phyloP scores from a whole-genome alignment of 1,140 invertebrate species.

The Zophobas morio region DNA sequence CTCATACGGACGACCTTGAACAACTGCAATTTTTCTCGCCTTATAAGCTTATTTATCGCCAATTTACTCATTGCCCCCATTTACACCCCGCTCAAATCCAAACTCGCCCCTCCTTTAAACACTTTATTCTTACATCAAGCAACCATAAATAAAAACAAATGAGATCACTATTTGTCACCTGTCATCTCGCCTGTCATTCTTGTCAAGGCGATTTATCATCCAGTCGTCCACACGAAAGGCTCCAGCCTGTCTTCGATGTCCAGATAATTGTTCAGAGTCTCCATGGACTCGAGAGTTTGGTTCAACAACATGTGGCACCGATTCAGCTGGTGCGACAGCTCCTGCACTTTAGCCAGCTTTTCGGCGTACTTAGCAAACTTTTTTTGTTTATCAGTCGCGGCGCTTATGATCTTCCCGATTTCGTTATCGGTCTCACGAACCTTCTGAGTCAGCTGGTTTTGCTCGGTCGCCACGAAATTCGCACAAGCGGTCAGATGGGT shows the following conservation, averaged over 20 bases:
- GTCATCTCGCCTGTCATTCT: too few relatives aligned
- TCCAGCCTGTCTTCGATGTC: conserved; percentile 88
- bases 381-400: conserved; percentile 86
- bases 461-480: conserved; percentile 80
- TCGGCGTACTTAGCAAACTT: conserved; percentile 88
- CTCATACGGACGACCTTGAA: conserved; percentile 6
- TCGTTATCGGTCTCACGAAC: conserved; percentile 86
- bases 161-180: conserved; percentile 23
- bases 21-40: conserved; percentile 1
- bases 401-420: conserved; percentile 78
- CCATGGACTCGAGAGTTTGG: conserved; percentile 87
- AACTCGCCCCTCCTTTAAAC: neutral
- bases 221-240: conserved; percentile 92
- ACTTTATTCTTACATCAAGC: neutral
- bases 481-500: conserved; percentile 82
- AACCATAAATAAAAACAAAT: conserved; percentile 4
- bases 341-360: conserved; percentile 84
- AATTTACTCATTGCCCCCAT: neutral
- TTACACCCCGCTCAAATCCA: neutral
- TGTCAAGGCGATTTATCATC: conserved; percentile 68
- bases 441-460: conserved; percentile 78
- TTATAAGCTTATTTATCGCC: neutral
- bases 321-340: conserved; percentile 83
- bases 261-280: conserved; percentile 87
- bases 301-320: conserved; percentile 87